Conservation (phyloP, 2,797 vertebrate genomes). For the Anabacerthia variegaticeps region DNA sequence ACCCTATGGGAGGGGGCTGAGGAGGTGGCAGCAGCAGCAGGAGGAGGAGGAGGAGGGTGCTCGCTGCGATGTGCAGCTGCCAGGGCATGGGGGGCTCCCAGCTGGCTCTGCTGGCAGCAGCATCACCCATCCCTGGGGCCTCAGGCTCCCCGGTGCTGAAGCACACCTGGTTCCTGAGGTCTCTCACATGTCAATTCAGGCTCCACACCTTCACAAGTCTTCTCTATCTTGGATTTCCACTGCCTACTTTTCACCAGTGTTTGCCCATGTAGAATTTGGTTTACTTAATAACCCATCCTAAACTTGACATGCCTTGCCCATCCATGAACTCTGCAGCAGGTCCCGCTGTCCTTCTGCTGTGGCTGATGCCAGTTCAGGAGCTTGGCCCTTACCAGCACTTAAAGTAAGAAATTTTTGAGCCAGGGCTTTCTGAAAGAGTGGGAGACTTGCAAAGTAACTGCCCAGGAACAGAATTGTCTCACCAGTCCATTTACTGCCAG, state of each 20-base stretch:
- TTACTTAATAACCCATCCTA: background rate
- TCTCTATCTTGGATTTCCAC: rapidly evolving
- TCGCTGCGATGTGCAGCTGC: rapidly evolving
- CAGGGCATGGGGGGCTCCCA: background rate
- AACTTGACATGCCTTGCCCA: rapidly evolving
- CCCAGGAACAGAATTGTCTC: background rate
- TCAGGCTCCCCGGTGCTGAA: rapidly evolving
- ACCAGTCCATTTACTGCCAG: background rate
- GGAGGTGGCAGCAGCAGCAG: background rate
- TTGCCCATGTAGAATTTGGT: background rate
- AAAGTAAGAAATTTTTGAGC: background rate
- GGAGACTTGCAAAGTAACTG: background rate
- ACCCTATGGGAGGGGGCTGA: background rate
- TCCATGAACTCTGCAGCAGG: background rate
- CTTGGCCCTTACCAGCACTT: background rate
- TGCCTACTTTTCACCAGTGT: background rate
- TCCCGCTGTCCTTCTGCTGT: background rate
- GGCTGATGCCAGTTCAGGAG: background rate
- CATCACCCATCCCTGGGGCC: rapidly evolving
- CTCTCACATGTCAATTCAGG: rapidly evolving
- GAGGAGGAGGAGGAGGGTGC: background rate
- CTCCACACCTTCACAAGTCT: rapidly evolving
- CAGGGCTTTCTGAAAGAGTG: background rate
- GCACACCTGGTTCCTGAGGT: rapidly evolving
- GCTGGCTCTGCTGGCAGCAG: background rate